These are phyloP conservation scores for Calidris pygmaea DNA, from an alignment of 2,113 vertebrate species.

Conservation along the genomic window DNA sequence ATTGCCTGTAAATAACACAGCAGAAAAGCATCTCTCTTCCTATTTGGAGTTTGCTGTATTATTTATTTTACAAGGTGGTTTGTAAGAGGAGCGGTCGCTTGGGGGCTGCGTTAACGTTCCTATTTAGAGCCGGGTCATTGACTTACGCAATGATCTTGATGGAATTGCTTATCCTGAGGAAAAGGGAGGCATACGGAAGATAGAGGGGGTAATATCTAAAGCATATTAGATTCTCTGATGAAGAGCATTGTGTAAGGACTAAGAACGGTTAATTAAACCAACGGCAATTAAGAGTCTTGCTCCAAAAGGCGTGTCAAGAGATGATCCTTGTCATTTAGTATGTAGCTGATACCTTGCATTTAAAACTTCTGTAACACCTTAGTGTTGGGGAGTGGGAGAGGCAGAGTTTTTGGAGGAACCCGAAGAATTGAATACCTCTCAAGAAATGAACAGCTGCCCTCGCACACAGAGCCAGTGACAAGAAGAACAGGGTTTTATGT, in stretches of 20 bases:
- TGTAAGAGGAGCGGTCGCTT: neutral
- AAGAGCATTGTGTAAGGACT: neutral
- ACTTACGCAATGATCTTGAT: neutral
- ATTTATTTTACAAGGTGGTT: neutral
- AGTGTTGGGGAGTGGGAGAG: neutral
- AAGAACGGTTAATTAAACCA: neutral
- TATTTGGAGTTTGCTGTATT: neutral
- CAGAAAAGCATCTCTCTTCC: neutral
- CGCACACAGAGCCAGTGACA: neutral
- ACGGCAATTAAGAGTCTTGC: neutral
- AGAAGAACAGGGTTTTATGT: slow-evolving; percentile 12
- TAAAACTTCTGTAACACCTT: neutral
- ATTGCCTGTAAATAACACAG: neutral
- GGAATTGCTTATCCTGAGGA: neutral
- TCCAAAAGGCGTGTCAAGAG: neutral
- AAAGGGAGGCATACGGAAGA: neutral
- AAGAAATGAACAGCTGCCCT: neutral
- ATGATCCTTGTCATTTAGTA: neutral
- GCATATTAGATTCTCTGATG: neutral
- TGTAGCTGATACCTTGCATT: neutral
- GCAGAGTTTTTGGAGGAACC: neutral
- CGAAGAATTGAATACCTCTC: neutral
- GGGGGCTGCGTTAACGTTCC: neutral
- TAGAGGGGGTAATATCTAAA: neutral
- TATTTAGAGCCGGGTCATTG: neutral